Evolutionary conservation across 1,140 invertebrate species (phyloP), one percentile per base, ranked within the genome.

Genomic region (Euura lappo): DNA sequence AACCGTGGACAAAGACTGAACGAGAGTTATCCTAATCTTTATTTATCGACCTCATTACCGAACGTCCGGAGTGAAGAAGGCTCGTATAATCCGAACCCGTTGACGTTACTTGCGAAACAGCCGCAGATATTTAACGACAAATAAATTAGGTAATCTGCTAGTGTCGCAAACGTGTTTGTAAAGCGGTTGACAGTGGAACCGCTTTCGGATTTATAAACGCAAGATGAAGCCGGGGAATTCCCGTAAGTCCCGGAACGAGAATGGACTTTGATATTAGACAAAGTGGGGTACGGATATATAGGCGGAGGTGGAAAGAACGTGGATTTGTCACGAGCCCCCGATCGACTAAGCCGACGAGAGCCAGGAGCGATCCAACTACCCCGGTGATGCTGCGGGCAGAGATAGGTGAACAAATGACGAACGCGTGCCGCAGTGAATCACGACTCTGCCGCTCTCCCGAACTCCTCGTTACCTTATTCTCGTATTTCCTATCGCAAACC

Each of bases 331-430:
- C 28, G 51, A 60, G 13, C 10, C 10, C 13, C 13, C 6, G 51
- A 4, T 60, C 51, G 51, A 60, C 51, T n/a, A 6, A 0, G 6
- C 51, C 51, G 13, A 60, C 8, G 51, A 60, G 51, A 60, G 3
- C 28, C 28, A 28, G 28, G 28, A 28, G 28, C 28, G 28, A 28
- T 28, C 28, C 28, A n/a, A 60, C 10, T 11, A n/a, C 5, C 13
- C 8, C 10, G 51, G 8, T 60, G 44, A 71, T 46, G 69, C 77
- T 66, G 73, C 72, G 76, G 75, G 74, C 73, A 72, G 73, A 71
- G 75, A 75, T 74, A 65, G 70, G 65, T 60, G 78, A 75, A 72
- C 71, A 75, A 74, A 76, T 72, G 73, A 77, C 74, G 75, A 75
- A 76, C 72, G 74, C 71, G 71, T 72, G 65, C 66, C 44, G 68